Percentiles rank a stretch among this genome's conserved stretches.
Evolutionary conservation across 2,888 invertebrate genomes (phyloP).

Genomic region (Amblyjoppa fuscipennis): DNA sequence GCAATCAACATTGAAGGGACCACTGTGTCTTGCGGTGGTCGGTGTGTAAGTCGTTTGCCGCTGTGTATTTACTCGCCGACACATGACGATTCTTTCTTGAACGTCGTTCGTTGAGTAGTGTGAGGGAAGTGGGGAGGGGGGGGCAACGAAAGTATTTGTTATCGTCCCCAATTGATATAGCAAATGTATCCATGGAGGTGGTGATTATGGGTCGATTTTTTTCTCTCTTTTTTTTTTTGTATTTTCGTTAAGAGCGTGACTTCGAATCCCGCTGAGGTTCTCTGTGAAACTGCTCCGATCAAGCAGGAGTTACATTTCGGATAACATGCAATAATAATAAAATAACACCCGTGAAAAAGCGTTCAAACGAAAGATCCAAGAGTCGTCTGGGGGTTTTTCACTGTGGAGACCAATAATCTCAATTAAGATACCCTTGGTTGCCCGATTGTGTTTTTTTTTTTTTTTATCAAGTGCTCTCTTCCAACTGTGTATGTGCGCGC

Average conservation of each 20-base stretch:
- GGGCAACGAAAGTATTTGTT: slow-evolving; percentile 17
- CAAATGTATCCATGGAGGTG: background rate
- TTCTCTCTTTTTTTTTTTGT: background rate
- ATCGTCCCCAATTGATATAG: slow-evolving; percentile 3
- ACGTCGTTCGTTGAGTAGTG: background rate
- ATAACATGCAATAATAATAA: slow-evolving; percentile 3
- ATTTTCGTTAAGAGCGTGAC: background rate
- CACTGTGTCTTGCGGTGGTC: background rate
- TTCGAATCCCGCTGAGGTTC: background rate
- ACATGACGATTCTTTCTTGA: slow-evolving; percentile 13
- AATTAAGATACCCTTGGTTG: slow-evolving; percentile 48
- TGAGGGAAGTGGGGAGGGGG: background rate
- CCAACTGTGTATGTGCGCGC: slow-evolving; percentile 44
- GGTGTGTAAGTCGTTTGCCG: background rate
- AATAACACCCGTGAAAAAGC: background rate
- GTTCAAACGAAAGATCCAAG: background rate
- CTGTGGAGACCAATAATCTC: slow-evolving; percentile 16
- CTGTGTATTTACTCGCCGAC: background rate
- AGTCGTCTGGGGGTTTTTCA: background rate
- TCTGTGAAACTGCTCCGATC: background rate
- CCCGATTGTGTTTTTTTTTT: slow-evolving; percentile 39
- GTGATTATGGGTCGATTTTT: background rate
- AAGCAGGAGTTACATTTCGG: background rate
- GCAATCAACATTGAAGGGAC: background rate
- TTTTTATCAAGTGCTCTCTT: slow-evolving; percentile 51